Base-by-base conservation (phyloP, 2,113 vertebrate genomes). In the Burhinus oedicnemus region DNA sequence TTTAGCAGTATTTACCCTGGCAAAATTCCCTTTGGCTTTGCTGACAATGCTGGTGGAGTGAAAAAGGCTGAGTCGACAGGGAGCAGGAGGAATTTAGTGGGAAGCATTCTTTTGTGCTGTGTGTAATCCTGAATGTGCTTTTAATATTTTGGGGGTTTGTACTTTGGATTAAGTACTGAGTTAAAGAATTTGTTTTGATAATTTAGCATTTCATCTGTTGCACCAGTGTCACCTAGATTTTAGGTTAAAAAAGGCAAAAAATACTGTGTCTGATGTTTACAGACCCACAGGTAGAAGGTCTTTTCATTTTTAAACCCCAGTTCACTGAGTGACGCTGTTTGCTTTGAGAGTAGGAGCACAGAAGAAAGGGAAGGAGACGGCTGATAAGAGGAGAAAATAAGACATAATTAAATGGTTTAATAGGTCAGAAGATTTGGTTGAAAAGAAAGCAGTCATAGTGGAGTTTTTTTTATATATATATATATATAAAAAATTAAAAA, bases 1-100 rank as follows among this genome's bases (percentile, higher is more conserved):
- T 92, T 87, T 87, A 96, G 77, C 55, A 47, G 79, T 96, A 66
- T 95, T 96, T 96, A 94, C 76, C n/a, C 90, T 97, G 96, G 95
- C 94, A 97, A 89, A 78, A 65, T 87, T 93, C 89, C 80, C 38
- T 68, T 81, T 95, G 91, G 92, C 89, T 93, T 93, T 93, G 57
- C 72, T 87, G 92, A 36, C 76, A 44, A 18, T 40, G 74, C 80
- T 92, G 62, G 51, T 94, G 66, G 88, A 93, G 69, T 78, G 80
- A 78, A 70, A 90, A 87, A 45, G 61, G 68, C 76, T 88, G 89
- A 93, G 80, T 83, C 40, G 3, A 78, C 82, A 75, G 89, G 77
- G 89, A 95, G 57, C 45, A 19, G 57, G 75, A 96, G 82, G 92
- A 95, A 91, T 95, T 92, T 0, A 2, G 77, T 92, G 91, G 83